Evolutionary conservation across 2,797 vertebrate genomes (phyloP).

Genomic region (Malurus leucopterus): DNA sequence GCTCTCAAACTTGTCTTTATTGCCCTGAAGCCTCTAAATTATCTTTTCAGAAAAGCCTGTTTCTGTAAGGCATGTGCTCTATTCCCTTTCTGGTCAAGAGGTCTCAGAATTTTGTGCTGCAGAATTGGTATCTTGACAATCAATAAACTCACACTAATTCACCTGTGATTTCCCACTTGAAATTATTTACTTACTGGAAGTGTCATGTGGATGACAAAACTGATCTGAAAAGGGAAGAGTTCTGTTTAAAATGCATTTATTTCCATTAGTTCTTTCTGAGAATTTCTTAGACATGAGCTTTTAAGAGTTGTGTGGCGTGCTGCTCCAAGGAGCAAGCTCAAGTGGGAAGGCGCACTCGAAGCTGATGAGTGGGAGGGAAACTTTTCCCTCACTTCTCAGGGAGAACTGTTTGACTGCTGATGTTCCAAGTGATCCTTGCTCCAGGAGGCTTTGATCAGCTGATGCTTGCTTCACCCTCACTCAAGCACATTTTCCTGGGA

Average conservation of each 20-base stretch:
- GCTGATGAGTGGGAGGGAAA: not conserved
- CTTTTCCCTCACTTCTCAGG: not conserved
- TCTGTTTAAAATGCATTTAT: not conserved
- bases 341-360: not conserved
- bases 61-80: conserved; percentile 6
- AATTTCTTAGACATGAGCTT: not conserved
- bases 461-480: not conserved
- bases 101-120: conserved; percentile 26
- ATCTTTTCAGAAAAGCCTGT: conserved; percentile 13
- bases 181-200: conserved; percentile 41
- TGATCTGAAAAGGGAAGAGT: not conserved
- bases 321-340: not conserved
- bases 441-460: not conserved
- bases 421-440: not conserved
- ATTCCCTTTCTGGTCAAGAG: conserved; percentile 6
- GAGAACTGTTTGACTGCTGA: not conserved
- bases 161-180: not conserved
- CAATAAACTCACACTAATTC: not conserved
- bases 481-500: not conserved
- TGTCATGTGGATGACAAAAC: not conserved
- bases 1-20: conserved; percentile 20
- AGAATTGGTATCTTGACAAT: not conserved
- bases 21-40: conserved; percentile 24
- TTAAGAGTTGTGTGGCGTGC: not conserved
- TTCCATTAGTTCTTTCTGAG: not conserved